Percentiles rank a stretch among this genome's conserved stretches.
Evolutionary conservation across 2,888 invertebrate species (phyloP).

Genomic region (Seira ritae): DNA sequence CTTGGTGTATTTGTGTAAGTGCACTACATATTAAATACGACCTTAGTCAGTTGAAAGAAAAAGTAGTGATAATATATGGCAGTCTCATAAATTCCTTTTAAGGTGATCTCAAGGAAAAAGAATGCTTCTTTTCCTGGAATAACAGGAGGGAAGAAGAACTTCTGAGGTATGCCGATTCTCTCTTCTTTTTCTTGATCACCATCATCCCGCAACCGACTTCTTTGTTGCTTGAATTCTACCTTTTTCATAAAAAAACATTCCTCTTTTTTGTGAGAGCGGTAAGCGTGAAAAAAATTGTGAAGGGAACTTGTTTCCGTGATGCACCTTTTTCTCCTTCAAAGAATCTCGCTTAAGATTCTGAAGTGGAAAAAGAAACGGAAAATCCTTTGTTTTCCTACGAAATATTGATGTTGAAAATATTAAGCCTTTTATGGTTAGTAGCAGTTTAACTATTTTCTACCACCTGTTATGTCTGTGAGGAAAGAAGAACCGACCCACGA

Average conservation of each 20-base stretch:
- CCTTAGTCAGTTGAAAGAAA: too few relatives aligned
- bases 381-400: slow-evolving; percentile 40
- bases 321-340: slow-evolving; percentile 32
- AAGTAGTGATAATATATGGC: slow-evolving; percentile 11
- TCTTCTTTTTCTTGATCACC: too few relatives aligned
- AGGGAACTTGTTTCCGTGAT: too few relatives aligned
- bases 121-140: slow-evolving; percentile 44
- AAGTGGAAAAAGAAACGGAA: slow-evolving; percentile 22
- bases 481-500: slow-evolving; percentile 26
- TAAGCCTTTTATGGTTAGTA: too few relatives aligned
- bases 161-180: too few relatives aligned
- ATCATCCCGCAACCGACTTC: too few relatives aligned
- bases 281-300: too few relatives aligned
- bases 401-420: slow-evolving; percentile 3
- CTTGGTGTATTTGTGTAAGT: too few relatives aligned
- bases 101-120: slow-evolving; percentile 47
- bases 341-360: slow-evolving; percentile 36
- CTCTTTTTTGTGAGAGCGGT: too few relatives aligned
- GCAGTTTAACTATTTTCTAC: slow-evolving; percentile 25
- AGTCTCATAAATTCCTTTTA: slow-evolving; percentile 59
- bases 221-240: too few relatives aligned
- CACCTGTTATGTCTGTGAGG: slow-evolving; percentile 49
- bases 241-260: too few relatives aligned
- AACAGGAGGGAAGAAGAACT: not conserved
- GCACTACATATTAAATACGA: too few relatives aligned